Evolutionary conservation across 1,140 invertebrate genomes (phyloP).

Genomic region (Triops longicaudatus): DNA sequence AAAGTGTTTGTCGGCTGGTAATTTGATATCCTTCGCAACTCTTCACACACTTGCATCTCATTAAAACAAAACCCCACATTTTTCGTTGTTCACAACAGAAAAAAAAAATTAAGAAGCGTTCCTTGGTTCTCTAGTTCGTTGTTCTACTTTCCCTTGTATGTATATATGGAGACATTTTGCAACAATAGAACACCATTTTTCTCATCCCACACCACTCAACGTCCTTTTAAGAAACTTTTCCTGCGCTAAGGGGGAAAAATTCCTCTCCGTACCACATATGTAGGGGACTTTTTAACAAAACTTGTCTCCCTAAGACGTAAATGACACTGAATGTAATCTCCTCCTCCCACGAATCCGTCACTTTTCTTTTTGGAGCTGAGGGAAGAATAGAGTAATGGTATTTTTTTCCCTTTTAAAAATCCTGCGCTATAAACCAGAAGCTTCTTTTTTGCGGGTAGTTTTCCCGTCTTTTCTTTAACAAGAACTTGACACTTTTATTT

Average conservation of each 20-base stretch:
- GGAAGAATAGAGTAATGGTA: neutral
- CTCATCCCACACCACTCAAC: neutral
- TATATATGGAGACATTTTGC: slow-evolving; percentile 7
- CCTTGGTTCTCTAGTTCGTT: neutral
- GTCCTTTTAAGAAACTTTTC: neutral
- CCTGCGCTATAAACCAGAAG: neutral
- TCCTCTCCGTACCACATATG: no score
- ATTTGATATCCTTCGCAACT: neutral
- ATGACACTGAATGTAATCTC: neutral
- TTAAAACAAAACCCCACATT: neutral
- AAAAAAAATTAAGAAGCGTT: neutral
- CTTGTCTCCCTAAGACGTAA: neutral
- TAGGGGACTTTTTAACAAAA: no score
- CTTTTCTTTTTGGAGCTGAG: neutral
- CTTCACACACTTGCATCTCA: slow-evolving; percentile 3
- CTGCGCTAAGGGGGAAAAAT: no score
- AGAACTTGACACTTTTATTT: neutral
- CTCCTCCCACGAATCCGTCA: slow-evolving; percentile 6
- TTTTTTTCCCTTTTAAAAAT: neutral
- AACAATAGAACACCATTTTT: neutral
- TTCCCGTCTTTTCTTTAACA: neutral
- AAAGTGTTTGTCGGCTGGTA: neutral
- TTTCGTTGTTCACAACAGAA: neutral
- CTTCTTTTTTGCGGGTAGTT: neutral
- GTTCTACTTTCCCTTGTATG: neutral